Evolutionary conservation across 2,113 vertebrate species (phyloP).

Genomic region (Spea bombifrons): DNA sequence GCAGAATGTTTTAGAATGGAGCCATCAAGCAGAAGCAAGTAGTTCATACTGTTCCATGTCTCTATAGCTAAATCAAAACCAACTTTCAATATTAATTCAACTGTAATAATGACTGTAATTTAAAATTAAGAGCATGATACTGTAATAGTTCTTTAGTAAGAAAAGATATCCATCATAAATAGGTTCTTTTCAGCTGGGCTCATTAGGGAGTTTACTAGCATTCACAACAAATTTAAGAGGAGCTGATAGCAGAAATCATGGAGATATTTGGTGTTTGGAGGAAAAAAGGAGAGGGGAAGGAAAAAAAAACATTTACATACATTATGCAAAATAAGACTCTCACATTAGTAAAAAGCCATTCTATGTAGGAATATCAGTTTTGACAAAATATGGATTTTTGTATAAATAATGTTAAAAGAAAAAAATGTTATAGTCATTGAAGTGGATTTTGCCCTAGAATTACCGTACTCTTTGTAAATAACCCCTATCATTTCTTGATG

Average conservation of each 20-base stretch:
- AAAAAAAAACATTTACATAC: no score
- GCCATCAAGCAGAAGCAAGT: constrained; percentile 29
- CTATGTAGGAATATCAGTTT: no score
- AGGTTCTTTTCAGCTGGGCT: constrained; percentile 57
- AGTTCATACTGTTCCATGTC: constrained; percentile 43
- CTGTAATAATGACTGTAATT: constrained; percentile 57
- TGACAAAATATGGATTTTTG: no score
- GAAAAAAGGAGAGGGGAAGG: not conserved
- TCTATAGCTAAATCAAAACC: constrained; percentile 43
- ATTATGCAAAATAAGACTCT: no score
- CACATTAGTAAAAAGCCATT: no score
- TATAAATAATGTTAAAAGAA: no score
- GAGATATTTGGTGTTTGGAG: constrained; percentile 43
- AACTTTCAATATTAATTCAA: constrained; percentile 51
- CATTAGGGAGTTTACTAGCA: constrained; percentile 57
- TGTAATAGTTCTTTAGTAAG: constrained; percentile 54
- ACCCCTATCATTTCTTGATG: no score
- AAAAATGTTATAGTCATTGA: no score
- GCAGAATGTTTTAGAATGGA: constrained; percentile 27
- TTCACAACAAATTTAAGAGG: constrained; percentile 56
- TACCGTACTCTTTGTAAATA: no score
- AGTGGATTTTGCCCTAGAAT: no score
- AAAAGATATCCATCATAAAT: constrained; percentile 55
- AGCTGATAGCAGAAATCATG: constrained; percentile 59
- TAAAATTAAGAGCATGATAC: constrained; percentile 54